A percentile compares a stretch with the other conserved stretches of the same genome.
phyloP scores from a whole-genome alignment of 2,797 vertebrate species.

The Chromis chromis region DNA sequence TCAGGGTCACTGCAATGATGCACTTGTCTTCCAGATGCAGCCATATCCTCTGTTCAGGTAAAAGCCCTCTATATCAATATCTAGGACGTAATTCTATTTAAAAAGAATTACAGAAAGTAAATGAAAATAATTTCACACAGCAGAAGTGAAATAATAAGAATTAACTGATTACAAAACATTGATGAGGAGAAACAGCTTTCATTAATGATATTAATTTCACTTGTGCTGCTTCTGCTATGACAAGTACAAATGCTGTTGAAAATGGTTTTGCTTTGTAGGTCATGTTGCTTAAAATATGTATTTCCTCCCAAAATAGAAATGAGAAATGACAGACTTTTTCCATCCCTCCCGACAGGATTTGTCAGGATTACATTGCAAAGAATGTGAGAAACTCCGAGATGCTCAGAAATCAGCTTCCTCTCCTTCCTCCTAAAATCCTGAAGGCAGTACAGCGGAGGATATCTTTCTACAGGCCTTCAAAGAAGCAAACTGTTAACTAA shows the following conservation, averaged over 20 bases:
- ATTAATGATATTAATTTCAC: background rate
- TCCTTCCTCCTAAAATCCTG: constrained; percentile 88
- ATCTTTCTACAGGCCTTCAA: constrained; percentile 89
- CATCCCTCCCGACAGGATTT: constrained; percentile 81
- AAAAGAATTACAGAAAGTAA: background rate
- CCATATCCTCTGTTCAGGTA: constrained; percentile 93
- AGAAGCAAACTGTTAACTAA: constrained; percentile 52
- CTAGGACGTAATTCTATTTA: background rate
- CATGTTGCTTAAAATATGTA: background rate
- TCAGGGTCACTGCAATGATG: constrained; percentile 92
- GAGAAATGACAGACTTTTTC: background rate
- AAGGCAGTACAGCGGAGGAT: constrained; percentile 88
- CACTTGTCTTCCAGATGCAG: constrained; percentile 93
- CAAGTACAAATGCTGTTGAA: constrained; percentile 10
- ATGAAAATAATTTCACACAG: background rate
- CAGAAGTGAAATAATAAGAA: background rate
- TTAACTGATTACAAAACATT: background rate
- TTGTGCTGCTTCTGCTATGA: background rate
- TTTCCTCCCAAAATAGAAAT: constrained; percentile 23
- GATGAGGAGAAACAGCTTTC: background rate
- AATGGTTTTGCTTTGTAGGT: constrained; percentile 7
- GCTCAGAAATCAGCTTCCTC: constrained; percentile 85
- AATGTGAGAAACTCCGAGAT: constrained; percentile 72
- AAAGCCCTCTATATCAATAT: constrained; percentile 39
- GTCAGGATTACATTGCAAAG: constrained; percentile 92